phyloP scores from a whole-genome alignment of 2,113 vertebrate genomes.

The Camelus dromedarius region DNA sequence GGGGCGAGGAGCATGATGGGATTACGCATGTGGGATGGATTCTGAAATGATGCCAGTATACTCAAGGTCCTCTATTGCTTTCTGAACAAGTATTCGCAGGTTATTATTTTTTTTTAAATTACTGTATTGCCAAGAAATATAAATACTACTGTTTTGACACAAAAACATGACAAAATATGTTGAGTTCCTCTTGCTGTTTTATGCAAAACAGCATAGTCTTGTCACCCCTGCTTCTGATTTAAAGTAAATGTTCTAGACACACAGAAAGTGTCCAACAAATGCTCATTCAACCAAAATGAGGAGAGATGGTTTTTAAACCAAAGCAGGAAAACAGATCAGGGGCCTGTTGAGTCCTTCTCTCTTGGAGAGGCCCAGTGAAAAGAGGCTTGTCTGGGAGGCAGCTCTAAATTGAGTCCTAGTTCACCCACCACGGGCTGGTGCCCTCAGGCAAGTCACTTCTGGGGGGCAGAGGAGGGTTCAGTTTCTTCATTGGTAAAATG shows the following conservation, averaged over 20 bases:
- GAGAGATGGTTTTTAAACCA: neutral
- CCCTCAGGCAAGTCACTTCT: neutral
- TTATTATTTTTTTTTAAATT: slow-evolving; percentile 50
- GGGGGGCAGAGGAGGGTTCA: neutral
- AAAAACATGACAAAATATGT: neutral
- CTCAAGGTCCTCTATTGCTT: neutral
- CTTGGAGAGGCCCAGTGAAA: neutral
- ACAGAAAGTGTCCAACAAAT: neutral
- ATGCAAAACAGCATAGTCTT: neutral
- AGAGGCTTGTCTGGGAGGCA: neutral
- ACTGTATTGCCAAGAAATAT: slow-evolving; percentile 44
- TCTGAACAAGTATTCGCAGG: neutral
- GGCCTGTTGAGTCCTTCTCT: neutral
- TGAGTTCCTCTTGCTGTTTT: slow-evolving; percentile 10
- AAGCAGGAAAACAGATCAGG: neutral
- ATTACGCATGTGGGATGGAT: neutral
- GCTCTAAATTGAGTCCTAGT: neutral
- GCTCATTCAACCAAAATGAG: neutral
- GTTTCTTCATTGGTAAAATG: neutral
- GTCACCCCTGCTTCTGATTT: slow-evolving; percentile 13
- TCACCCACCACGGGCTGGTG: neutral
- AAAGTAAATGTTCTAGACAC: slow-evolving; percentile 3
- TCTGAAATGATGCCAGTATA: neutral
- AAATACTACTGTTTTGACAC: slow-evolving; percentile 20
- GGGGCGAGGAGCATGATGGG: neutral